Conservation (phyloP, 2,113 vertebrate species). For the Prietella phreatophila region DNA sequence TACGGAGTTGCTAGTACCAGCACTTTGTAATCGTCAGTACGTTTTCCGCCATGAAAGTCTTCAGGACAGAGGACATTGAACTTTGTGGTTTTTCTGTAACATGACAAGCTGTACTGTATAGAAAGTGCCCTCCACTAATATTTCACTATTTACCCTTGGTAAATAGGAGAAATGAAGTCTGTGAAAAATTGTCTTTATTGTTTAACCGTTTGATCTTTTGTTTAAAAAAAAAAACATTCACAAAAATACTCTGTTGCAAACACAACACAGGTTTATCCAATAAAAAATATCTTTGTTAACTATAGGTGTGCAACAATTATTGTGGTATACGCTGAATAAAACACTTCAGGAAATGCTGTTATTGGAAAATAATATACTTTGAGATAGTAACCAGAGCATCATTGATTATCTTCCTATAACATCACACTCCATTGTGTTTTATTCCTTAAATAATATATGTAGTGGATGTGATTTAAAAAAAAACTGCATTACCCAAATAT, state of each 20-base stretch:
- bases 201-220: too few relatives aligned
- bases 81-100: background rate
- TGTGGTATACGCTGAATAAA: background rate
- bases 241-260: too few relatives aligned
- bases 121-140: too few relatives aligned
- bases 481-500: background rate
- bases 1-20: background rate
- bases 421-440: background rate
- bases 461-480: background rate
- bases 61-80: background rate
- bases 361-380: background rate
- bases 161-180: too few relatives aligned
- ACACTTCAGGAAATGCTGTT: background rate
- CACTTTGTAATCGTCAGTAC: background rate
- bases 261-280: too few relatives aligned
- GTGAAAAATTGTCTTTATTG: too few relatives aligned
- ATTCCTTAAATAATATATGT: background rate
- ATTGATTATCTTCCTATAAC: background rate
- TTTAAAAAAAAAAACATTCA: too few relatives aligned
- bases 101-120: background rate
- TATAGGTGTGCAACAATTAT: background rate
- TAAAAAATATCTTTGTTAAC: too few relatives aligned
- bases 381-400: background rate
- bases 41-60: background rate
- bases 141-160: too few relatives aligned